Base-by-base conservation (phyloP, 2,113 vertebrate genomes). In the Onychostruthus taczanowskii region DNA sequence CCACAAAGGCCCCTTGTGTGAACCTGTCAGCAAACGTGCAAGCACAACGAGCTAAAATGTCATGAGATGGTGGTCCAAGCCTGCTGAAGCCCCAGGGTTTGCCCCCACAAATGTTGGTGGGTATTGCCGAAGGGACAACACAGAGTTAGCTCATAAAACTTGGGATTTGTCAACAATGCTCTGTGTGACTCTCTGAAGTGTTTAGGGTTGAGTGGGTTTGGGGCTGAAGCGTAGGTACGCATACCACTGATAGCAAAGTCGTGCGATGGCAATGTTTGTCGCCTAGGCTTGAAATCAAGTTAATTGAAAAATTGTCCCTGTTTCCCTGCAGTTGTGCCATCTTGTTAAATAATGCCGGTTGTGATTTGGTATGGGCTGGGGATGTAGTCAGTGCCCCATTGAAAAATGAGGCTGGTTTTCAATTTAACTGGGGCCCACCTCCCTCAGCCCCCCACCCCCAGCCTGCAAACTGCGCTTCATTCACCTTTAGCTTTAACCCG, bases 1-100 rank as follows among this genome's bases (percentile, higher is more conserved):
- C 93, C 90, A 92, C 93, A 96, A 94, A 96, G 86, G 86, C 73
- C 58, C n/a, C 83, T 93, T 77, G 69, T 84, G 69, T 68, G 55
- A 92, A 93, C 88, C 74, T 95, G 83, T 84, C 86, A 70, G 84
- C 49, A 37, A 88, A 67, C 84, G 55, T 88, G 59, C 84, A 82
- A 86, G 39, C 4, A 2, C 1, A 0, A 66, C 0, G 1, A 88
- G 77, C 91, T 59, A 80, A 95, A 84, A 94, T 55, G 35, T 55
- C 1, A 0, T 46, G 78, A 63, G 50, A 58, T 86, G 20, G 43
- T 63, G 73, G 41, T 75, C 70, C 4, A 2, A 84, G 73, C 73
- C 69, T 50, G 27, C 37, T 8, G 19, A 79, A 87, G 50, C 7
- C 3, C 47, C 14, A 26, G 23, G 43, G 35, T 24, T 88, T 94